Evolutionary conservation across 30 jellyfish, hydroid and myxozoan species (phyloP), one percentile per base, ranked within the genome.

Genomic region (Rhopilema esculentum): DNA sequence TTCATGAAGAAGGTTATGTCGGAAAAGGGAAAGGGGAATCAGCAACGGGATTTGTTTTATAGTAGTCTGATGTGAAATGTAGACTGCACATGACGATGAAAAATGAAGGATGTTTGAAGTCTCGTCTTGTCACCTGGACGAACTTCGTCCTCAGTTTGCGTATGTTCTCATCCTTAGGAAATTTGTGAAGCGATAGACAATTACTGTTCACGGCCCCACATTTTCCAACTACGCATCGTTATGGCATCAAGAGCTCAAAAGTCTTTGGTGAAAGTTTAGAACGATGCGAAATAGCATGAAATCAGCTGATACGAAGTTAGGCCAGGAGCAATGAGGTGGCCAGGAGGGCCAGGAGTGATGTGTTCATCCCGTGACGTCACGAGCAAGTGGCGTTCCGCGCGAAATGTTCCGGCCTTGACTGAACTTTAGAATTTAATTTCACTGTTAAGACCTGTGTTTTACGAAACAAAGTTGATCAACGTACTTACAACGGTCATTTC

Each of bases 151-250:
- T 15, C 19, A 19, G 66, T 51, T 19, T 51, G 19, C 66, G 16
- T 19, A 19, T 9, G 15, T 51, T 15, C 19, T 51, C 66, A 15
- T 51, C 19, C 16, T 51, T 51, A 19, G 66, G 66, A 19, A 51
- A 15, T 51, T 19, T 9, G 19, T 9, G 19, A 51, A 9, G 19
- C 66, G 66, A 19, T 19, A 51, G 19, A 51, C 66, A 15, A 51
- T 51, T 19, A 51, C 66, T 19, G 19, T 51, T 51, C 66, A 51
- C 66, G 66, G 66, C 66, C 66, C 66, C 66, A 51, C 66, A 51
- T 51, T 19, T 51, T 15, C 66, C 66, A 19, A 51, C 15, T 51
- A 19, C 66, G 19, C 66, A 51, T 51, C 66, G 66, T 19, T 51
- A 9, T 51, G 66, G 66, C 66, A 51, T 51, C 19, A 9, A 9